phyloP scores from a whole-genome alignment of 2,888 invertebrate species.

The Augochlorella aurata region DNA sequence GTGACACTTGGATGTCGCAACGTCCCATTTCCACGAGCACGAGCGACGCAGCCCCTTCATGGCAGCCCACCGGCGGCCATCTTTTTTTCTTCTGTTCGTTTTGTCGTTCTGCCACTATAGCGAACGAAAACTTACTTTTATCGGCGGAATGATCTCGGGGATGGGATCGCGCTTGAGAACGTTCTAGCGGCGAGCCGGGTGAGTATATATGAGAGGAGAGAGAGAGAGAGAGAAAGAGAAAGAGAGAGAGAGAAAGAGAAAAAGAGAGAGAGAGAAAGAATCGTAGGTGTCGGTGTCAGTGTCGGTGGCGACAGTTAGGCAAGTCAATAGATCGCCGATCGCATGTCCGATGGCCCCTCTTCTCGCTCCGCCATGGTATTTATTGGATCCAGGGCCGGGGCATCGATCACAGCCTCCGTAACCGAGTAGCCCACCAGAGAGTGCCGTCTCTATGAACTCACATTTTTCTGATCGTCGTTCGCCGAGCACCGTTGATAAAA shows the following conservation, averaged over 20 bases:
- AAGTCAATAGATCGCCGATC: neutral
- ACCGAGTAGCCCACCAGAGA: neutral
- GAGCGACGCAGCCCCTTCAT: conserved; percentile 72
- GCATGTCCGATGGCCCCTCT: neutral
- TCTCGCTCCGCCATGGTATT: neutral
- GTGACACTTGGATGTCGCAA: conserved; percentile 72
- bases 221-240: too few relatives aligned
- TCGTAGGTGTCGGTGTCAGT: too few relatives aligned
- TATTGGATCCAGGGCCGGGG: neutral
- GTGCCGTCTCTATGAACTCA: neutral
- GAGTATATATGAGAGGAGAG: neutral
- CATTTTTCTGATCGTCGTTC: conserved; percentile 5
- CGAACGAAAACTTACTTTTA: conserved; percentile 46
- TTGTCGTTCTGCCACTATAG: conserved; percentile 47
- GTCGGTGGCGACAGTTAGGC: too few relatives aligned
- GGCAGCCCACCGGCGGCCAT: conserved; percentile 75
- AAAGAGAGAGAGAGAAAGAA: too few relatives aligned
- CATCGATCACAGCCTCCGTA: conserved; percentile 15
- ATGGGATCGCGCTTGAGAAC: neutral
- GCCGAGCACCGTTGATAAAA: conserved; percentile 1
- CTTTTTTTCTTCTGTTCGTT: conserved; percentile 63
- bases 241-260: too few relatives aligned
- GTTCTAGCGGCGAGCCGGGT: neutral
- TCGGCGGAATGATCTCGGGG: neutral
- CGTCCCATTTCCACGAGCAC: conserved; percentile 74